A percentile compares a stretch with the other conserved stretches of the same genome.
Evolutionary conservation across 1,140 invertebrate species (phyloP).

Genomic region (Homarus americanus): DNA sequence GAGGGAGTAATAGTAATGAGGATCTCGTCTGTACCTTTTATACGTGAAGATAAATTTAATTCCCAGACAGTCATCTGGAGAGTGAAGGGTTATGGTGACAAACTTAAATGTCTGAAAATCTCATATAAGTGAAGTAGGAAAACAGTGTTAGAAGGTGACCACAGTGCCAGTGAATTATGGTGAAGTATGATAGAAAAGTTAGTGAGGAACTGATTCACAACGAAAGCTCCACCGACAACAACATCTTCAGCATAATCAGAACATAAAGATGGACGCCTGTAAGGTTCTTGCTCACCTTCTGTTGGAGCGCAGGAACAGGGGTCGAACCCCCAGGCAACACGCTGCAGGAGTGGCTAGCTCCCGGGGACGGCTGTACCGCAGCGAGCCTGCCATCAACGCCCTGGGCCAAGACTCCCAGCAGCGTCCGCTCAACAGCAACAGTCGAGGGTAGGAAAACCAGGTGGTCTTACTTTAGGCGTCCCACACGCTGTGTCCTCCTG

Average conservation of each 20-base stretch:
- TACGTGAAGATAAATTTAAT: not conserved
- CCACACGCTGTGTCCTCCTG: too few species aligned
- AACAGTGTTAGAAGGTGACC: too few species aligned
- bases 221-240: too few species aligned
- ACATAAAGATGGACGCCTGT: conserved; percentile 35
- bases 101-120: not conserved
- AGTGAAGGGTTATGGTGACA: not conserved
- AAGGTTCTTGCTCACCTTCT: conserved; percentile 49
- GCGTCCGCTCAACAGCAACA: not conserved
- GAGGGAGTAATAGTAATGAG: too few species aligned
- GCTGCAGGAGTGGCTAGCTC: not conserved
- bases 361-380: conserved; percentile 36
- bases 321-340: not conserved
- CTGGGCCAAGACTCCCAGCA: not conserved
- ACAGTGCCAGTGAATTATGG: not conserved
- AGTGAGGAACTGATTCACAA: too few species aligned
- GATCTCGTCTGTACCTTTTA: not conserved
- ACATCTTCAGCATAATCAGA: not conserved
- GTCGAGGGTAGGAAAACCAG: conserved; percentile 33
- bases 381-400: conserved; percentile 53
- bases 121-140: too few species aligned
- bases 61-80: not conserved
- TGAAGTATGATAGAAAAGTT: not conserved
- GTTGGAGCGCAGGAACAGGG: not conserved
- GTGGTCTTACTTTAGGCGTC: too few species aligned